Evolutionary conservation across 2,113 vertebrate genomes (phyloP).

Genomic region (Centropus unirufus): DNA sequence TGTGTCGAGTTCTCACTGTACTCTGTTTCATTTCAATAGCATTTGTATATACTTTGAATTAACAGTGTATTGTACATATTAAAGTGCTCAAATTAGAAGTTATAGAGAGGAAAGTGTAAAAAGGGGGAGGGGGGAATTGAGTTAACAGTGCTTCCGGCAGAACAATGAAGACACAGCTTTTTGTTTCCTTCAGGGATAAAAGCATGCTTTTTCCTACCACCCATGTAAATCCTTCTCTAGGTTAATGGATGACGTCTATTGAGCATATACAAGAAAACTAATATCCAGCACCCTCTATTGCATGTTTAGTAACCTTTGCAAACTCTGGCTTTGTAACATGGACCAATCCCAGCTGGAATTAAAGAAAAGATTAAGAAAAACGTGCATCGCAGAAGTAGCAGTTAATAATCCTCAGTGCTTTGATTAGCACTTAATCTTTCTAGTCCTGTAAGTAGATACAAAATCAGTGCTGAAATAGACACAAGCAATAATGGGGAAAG

Average conservation of each 20-base stretch:
- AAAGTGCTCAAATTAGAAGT: not conserved
- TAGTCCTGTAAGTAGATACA: slow-evolving; percentile 52
- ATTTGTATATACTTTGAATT: not conserved
- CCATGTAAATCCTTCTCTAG: not conserved
- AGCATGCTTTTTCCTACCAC: not conserved
- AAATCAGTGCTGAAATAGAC: slow-evolving; percentile 43
- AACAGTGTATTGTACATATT: not conserved
- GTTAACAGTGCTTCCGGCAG: not conserved
- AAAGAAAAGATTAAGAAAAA: slow-evolving; percentile 56
- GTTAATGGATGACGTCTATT: not conserved
- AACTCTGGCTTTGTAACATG: slow-evolving; percentile 25
- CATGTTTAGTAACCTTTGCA: not conserved
- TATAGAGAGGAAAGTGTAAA: not conserved
- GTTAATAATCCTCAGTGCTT: slow-evolving; percentile 25
- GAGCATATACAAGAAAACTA: not conserved
- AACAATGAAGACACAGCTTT: not conserved
- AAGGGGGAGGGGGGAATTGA: not conserved
- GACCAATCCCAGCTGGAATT: slow-evolving; percentile 11
- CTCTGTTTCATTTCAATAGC: not conserved
- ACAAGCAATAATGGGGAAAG: not conserved
- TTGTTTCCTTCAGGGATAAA: slow-evolving; percentile 5
- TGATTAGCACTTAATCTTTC: slow-evolving; percentile 56
- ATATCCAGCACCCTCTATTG: not conserved
- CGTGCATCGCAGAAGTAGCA: slow-evolving; percentile 25
- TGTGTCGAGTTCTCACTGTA: not conserved